These are phyloP conservation scores for Danio choprae DNA, from an alignment of 2,797 vertebrate species.

Conservation along the genomic window DNA sequence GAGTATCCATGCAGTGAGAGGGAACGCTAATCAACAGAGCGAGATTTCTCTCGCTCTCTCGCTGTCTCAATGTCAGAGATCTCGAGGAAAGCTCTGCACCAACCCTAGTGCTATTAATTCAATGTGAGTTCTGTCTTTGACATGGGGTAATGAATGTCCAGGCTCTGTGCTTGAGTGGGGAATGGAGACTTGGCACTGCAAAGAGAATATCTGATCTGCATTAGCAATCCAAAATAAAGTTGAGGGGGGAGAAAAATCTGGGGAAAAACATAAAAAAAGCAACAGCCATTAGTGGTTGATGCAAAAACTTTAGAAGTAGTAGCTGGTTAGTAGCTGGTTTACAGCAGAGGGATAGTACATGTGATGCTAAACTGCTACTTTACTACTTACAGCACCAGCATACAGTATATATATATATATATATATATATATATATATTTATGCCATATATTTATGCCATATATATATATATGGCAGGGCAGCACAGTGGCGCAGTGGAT, in stretches of 20 bases:
- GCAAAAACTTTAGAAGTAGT: slow-evolving; percentile 4
- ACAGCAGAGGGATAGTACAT: not conserved
- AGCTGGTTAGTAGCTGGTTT: not conserved
- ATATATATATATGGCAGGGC: too few species aligned
- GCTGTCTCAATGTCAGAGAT: slow-evolving; percentile 56
- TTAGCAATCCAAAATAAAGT: slow-evolving; percentile 28
- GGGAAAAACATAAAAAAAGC: slow-evolving; percentile 29
- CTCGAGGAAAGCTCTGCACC: slow-evolving; percentile 61
- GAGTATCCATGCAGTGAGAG: slow-evolving; percentile 36
- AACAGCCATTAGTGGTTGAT: slow-evolving; percentile 12
- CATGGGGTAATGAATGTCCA: slow-evolving; percentile 69
- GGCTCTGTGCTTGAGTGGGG: slow-evolving; percentile 60
- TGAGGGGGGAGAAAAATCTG: not conserved
- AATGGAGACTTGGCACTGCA: slow-evolving; percentile 51
- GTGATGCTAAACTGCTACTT: not conserved
- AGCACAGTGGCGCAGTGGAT: too few species aligned
- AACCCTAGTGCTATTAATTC: slow-evolving; percentile 72
- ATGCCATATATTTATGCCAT: too few species aligned
- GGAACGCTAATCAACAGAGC: slow-evolving; percentile 42
- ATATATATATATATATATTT: too few species aligned
- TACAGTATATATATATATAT: too few species aligned
- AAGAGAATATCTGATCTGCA: slow-evolving; percentile 50
- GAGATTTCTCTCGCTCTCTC: slow-evolving; percentile 62
- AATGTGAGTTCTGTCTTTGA: slow-evolving; percentile 73
- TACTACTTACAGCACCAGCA: not conserved